Evolutionary conservation across 2,797 vertebrate species (phyloP), one percentile per base, ranked within the genome.

Genomic region (Acestrorhynchus altus): DNA sequence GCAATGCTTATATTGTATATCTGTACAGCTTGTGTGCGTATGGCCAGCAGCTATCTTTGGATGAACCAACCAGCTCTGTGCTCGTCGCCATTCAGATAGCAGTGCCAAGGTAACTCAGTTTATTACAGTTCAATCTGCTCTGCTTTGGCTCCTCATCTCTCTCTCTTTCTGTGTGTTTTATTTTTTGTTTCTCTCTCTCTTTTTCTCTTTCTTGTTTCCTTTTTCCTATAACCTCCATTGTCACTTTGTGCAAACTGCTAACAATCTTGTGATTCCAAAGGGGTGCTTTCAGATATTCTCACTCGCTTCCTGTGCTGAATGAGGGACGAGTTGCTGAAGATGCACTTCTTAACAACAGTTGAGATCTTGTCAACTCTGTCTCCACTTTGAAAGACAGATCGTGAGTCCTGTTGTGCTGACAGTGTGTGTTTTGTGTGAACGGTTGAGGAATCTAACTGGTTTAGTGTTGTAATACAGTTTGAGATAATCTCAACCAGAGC

Each of bases 1-100:
- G n/a, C n/a, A n/a, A n/a, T n/a, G n/a, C n/a, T 39, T 61, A 49
- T 49, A 31, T 12, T 51, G 44, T 81, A 52, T 79, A 9, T 63
- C 6, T 71, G 26, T 73, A 51, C 81, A 98, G 96, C 96, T 74
- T 87, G 91, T 67, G 95, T 86, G 91, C 93, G 15, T 93, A 92
- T 79, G 95, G 97, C 85, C 95, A 93, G 79, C 95, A 96, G 70
- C 93, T n/a, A n/a, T n/a, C n/a, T 95, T 52, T 98, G 96, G 96
- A 95, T 97, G 92, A 96, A 91, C 90, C 96, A 96, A 87, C 77
- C 95, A 95, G 83, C 93, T 95, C 67, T 96, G 95, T 89, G 94
- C 95, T 87, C 94, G 95, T 77, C 90, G 94, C 79, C 95, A 94
- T 91, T 96, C 94, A 81, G 96, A 97, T 86, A 89, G 83, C 83